Conservation (phyloP, 2,113 vertebrate species). For the Ivindomyrus marchei region DNA sequence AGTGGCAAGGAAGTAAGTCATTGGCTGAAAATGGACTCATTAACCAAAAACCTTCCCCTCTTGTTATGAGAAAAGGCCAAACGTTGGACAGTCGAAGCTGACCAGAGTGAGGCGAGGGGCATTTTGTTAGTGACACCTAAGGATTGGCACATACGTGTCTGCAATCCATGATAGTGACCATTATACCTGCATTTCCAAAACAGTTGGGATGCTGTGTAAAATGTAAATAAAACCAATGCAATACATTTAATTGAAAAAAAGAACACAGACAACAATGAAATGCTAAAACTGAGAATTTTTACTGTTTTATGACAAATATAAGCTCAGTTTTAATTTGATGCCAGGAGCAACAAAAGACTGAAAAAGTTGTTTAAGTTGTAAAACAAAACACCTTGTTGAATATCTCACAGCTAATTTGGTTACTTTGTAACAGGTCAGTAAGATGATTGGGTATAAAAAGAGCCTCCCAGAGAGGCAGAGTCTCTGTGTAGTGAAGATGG, state of each 20-base stretch:
- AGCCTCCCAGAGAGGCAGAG: too few relatives aligned
- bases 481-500: too few relatives aligned
- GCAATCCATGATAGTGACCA: background rate
- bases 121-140: background rate
- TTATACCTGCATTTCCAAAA: background rate
- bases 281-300: background rate
- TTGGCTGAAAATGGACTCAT: background rate
- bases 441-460: too few relatives aligned
- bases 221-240: background rate
- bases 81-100: background rate
- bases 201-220: too few relatives aligned
- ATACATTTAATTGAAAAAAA: background rate
- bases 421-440: too few relatives aligned
- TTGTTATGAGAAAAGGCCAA: background rate
- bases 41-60: too few relatives aligned
- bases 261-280: background rate
- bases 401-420: too few relatives aligned
- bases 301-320: background rate
- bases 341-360: background rate
- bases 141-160: background rate
- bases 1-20: background rate
- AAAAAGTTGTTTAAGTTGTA: too few relatives aligned
- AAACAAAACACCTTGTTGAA: too few relatives aligned
- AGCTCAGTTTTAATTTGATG: background rate
- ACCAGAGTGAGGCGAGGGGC: background rate